Evolutionary conservation across 2,888 invertebrate genomes (phyloP).

Genomic region (Cheilosia scutellata): DNA sequence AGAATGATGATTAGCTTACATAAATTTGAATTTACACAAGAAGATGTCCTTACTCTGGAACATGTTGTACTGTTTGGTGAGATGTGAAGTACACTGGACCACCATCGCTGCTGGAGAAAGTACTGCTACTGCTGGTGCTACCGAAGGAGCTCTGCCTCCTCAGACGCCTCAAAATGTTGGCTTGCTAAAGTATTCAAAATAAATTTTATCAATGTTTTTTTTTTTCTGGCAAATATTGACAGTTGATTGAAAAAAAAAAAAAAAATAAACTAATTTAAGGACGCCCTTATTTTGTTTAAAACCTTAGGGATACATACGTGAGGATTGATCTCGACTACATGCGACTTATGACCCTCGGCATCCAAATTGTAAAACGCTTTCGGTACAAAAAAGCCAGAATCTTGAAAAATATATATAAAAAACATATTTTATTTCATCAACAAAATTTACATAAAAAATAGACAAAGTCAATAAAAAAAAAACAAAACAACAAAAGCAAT

Average conservation of each 20-base stretch:
- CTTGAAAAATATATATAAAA: conserved; percentile 66
- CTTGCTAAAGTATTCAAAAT: conserved; percentile 46
- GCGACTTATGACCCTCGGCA: conserved; percentile 80
- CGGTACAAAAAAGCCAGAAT: conserved; percentile 81
- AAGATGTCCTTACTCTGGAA: conserved; percentile 49
- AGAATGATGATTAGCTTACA: not conserved
- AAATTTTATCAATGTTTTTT: not conserved
- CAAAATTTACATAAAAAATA: conserved; percentile 10
- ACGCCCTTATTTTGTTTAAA: too few species aligned
- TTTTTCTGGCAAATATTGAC: too few species aligned
- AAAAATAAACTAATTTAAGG: not conserved
- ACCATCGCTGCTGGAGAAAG: conserved; percentile 32
- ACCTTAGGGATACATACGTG: conserved; percentile 77
- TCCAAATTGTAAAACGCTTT: conserved; percentile 81
- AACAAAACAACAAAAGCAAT: conserved; percentile 21
- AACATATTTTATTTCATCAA: not conserved
- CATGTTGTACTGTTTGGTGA: conserved; percentile 69
- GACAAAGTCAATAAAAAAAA: conserved; percentile 1
- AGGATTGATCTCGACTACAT: conserved; percentile 79
- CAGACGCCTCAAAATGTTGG: conserved; percentile 62
- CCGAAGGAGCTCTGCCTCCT: conserved; percentile 33
- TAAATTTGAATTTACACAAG: not conserved
- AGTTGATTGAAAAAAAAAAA: not conserved
- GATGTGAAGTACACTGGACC: conserved; percentile 72
- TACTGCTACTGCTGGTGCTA: conserved; percentile 34